phyloP scores from a whole-genome alignment of 2,888 invertebrate species.

The Halictus ligatus region DNA sequence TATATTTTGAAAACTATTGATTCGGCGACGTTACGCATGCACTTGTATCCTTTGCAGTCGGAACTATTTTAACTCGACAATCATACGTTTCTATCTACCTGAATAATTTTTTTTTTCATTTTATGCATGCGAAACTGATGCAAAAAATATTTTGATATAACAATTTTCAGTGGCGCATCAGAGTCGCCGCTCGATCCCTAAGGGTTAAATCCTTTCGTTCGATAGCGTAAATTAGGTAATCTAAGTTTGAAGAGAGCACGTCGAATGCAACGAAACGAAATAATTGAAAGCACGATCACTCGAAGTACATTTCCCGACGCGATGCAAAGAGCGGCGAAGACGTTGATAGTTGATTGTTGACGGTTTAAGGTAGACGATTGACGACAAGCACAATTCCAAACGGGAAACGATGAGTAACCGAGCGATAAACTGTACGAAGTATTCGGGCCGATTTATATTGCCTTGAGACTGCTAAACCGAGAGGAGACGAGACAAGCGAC shows the following conservation, averaged over 20 bases:
- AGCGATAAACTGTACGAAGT: conserved; percentile 25
- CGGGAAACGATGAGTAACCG: neutral
- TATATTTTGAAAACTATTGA: too few species aligned
- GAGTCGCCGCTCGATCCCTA: too few species aligned
- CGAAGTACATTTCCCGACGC: conserved; percentile 6
- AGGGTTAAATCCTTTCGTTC: neutral
- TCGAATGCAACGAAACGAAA: neutral
- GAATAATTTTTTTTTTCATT: too few species aligned
- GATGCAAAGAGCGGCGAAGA: neutral
- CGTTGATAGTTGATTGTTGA: neutral
- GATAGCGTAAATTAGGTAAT: neutral
- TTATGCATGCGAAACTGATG: too few species aligned
- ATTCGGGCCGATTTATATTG: conserved; percentile 18
- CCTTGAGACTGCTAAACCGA: neutral
- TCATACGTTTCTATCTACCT: too few species aligned
- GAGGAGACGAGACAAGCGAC: neutral
- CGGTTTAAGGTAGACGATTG: neutral
- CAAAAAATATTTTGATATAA: too few species aligned
- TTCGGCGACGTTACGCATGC: too few species aligned
- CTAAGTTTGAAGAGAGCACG: neutral
- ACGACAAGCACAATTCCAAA: neutral
- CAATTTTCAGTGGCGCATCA: too few species aligned
- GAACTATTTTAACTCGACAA: too few species aligned
- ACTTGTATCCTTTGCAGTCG: too few species aligned
- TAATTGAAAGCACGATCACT: conserved; percentile 19